Base-by-base conservation (phyloP, 2,797 vertebrate species). In the Sylvia borin region DNA sequence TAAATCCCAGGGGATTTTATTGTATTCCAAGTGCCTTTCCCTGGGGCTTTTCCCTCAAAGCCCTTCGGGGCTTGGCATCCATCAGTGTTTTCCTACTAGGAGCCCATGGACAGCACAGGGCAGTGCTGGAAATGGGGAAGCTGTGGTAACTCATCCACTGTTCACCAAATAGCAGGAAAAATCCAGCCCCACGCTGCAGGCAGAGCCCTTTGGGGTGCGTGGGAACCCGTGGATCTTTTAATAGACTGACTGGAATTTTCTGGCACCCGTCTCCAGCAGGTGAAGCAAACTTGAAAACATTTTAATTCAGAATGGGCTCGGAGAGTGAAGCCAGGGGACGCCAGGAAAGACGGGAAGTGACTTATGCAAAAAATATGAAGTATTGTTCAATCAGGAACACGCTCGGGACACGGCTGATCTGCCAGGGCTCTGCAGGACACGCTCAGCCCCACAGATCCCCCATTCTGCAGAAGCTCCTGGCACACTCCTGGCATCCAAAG, bases 291-390 rank as follows among this genome's bases (percentile, higher is more conserved):
- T 77, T 25, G 32, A 80, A 81, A 87, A 90, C 85, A 88, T 25
- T 58, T 5, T 36, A 73, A 64, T 53, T 77, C 57, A 79, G 92
- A 95, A 93, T 5, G 32, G 42, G 85, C 71, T 86, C n/a, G 0
- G 18, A 79, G 48, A 60, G 19, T 0, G 14, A 93, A 74, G 89
- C 48, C 85, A 92, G 48, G 40, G 77, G 87, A 67, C 0, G 26
- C 73, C 93, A 96, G 88, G 93, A 93, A 92, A 84, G 79, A n/a
- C 4, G 16, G 95, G 96, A 97, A 97, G 88, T 96, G 94, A 95
- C 95, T 95, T 92, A 88, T 87, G 83, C 93, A 16, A 67, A 53
- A 96, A 94, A 94, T 77, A 96, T 94, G 88, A 84, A 64, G 95
- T 82, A 95, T 97, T 96, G 94, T 96, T 96, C 64, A 58, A 68